These are phyloP conservation scores for Helogale parvula DNA, from an alignment of 2,113 vertebrate species.

Conservation along the genomic window DNA sequence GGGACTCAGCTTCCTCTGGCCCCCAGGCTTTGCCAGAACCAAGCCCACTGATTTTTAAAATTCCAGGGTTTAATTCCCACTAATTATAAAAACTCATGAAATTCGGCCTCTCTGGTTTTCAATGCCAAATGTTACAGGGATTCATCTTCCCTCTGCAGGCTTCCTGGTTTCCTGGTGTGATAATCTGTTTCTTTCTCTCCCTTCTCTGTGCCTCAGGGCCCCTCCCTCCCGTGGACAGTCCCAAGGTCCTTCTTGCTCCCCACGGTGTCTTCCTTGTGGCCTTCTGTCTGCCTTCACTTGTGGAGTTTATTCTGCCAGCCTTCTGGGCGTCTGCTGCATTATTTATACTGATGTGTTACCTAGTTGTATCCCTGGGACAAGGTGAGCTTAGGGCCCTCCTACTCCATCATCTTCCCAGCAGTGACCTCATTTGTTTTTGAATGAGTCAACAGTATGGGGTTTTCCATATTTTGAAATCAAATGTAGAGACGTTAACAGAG, in stretches of 20 bases:
- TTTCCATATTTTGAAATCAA: conserved; percentile 55
- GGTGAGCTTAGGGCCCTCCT: not conserved
- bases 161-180: not conserved
- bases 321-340: not conserved
- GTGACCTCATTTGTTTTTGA: not conserved
- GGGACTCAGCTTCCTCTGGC: not conserved
- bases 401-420: not conserved
- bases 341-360: not conserved
- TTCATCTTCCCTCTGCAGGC: not conserved
- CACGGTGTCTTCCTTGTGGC: not conserved
- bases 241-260: not conserved
- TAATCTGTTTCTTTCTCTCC: not conserved
- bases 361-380: not conserved
- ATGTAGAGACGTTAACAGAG: conserved; percentile 44
- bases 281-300: not conserved
- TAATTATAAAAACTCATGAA: not conserved
- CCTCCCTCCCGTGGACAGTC: not conserved
- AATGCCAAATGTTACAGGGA: not conserved
- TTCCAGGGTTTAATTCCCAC: not conserved
- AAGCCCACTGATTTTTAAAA: not conserved
- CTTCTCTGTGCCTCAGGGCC: not conserved
- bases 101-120: not conserved
- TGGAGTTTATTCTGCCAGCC: not conserved
- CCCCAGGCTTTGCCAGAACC: not conserved
- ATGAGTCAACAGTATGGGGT: not conserved